A percentile compares a stretch with the other conserved stretches of the same genome.
phyloP scores from a whole-genome alignment of 2,888 invertebrate genomes.

The Nephrotoma appendiculata region DNA sequence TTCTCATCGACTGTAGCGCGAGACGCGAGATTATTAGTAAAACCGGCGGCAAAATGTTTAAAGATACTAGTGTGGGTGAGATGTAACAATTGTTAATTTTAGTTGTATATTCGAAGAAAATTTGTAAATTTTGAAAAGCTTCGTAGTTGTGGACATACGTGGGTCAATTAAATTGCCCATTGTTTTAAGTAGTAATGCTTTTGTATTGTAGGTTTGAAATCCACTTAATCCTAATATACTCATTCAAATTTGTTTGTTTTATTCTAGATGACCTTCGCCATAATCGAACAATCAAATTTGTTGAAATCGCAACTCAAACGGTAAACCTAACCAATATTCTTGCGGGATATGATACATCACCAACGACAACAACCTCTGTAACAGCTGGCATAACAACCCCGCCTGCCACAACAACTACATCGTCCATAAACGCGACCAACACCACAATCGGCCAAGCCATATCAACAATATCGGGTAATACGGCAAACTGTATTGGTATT shows the following conservation, averaged over 20 bases:
- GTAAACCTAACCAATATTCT: slow-evolving; percentile 29
- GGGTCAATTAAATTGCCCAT: no score
- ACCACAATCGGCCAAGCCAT: neutral
- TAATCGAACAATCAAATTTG: slow-evolving; percentile 24
- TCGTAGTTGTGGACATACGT: neutral
- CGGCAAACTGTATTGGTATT: slow-evolving; percentile 22
- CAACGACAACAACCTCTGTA: slow-evolving; percentile 12
- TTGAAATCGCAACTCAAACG: slow-evolving; percentile 33
- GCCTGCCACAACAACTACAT: slow-evolving; percentile 9
- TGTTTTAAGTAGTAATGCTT: neutral
- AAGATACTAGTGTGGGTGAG: no score
- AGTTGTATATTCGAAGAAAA: no score
- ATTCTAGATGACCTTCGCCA: slow-evolving; percentile 1
- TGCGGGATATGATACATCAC: slow-evolving; percentile 22
- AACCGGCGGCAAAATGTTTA: no score
- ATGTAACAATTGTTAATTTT: no score
- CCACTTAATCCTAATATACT: neutral
- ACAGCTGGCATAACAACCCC: neutral
- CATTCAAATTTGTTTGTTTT: neutral
- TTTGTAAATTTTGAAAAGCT: no score
- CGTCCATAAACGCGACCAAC: neutral
- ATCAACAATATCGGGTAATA: slow-evolving; percentile 6
- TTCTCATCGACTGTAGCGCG: no score
- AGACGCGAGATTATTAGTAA: no score
- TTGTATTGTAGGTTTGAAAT: neutral